These are phyloP conservation scores for Gallinago solitaria DNA, from an alignment of 2,797 vertebrate species.

Conservation along the genomic window DNA sequence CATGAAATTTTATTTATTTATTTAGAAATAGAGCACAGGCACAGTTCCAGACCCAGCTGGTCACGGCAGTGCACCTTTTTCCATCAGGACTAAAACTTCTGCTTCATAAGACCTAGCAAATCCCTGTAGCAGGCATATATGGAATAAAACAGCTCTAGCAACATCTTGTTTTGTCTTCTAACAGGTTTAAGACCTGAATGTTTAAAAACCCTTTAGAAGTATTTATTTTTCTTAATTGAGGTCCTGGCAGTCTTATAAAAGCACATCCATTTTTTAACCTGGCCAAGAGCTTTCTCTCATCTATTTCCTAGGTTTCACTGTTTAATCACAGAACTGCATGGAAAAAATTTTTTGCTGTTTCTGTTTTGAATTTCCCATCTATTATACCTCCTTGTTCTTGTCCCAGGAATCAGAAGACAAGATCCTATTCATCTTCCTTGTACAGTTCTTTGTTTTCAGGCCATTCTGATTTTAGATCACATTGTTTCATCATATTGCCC, in stretches of 20 bases:
- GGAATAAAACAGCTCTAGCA: background rate
- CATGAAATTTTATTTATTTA: background rate
- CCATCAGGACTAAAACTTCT: background rate
- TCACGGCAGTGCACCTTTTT: background rate
- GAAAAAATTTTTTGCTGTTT: background rate
- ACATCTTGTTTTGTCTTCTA: background rate
- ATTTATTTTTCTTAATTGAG: background rate
- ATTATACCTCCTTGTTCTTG: background rate
- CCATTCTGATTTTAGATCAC: background rate
- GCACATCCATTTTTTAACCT: background rate
- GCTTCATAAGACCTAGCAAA: background rate
- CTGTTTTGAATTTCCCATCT: background rate
- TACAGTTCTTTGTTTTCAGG: background rate
- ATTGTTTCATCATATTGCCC: background rate
- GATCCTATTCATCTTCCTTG: background rate
- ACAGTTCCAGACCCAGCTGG: background rate
- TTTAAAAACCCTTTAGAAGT: background rate
- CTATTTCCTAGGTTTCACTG: background rate
- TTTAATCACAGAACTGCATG: background rate
- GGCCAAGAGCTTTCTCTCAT: background rate
- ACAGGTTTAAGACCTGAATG: background rate
- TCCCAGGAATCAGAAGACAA: background rate
- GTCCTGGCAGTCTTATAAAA: background rate
- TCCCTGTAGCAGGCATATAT: background rate
- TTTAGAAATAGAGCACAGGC: background rate